These are phyloP conservation scores for Limnodromus scolopaceus DNA, from an alignment of 2,797 vertebrate species.

Conservation along the genomic window DNA sequence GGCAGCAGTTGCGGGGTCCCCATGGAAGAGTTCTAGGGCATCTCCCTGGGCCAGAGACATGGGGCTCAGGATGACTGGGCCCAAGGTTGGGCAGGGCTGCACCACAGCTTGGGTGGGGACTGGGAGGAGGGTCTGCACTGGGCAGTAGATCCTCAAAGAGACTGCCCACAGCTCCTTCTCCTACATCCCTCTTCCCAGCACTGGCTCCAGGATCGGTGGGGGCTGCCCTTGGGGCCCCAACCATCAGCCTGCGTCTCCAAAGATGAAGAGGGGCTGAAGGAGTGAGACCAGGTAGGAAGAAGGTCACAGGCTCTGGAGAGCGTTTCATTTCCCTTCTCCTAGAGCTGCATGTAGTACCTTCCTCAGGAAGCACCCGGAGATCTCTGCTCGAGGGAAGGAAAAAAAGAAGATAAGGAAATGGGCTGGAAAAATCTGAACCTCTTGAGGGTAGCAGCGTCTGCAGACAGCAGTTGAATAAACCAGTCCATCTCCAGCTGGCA, in stretches of 20 bases:
- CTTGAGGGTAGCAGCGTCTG: background rate
- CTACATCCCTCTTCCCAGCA: background rate
- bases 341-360: background rate
- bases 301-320: background rate
- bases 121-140: rapidly evolving
- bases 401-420: background rate
- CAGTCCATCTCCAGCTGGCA: background rate
- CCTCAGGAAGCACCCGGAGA: background rate
- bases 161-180: background rate
- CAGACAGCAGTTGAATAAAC: background rate
- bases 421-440: background rate
- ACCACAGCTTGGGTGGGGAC: background rate
- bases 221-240: background rate
- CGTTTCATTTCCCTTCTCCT: background rate
- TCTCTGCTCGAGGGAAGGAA: background rate
- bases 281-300: background rate
- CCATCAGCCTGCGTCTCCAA: background rate
- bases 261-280: background rate
- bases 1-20: rapidly evolving
- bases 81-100: background rate
- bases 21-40: too few relatives aligned
- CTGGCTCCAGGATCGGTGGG: background rate
- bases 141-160: background rate
- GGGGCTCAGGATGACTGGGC: background rate
- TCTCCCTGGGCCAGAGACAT: background rate